phyloP scores from a whole-genome alignment of 2,797 vertebrate genomes.

The Xerus rutilus region DNA sequence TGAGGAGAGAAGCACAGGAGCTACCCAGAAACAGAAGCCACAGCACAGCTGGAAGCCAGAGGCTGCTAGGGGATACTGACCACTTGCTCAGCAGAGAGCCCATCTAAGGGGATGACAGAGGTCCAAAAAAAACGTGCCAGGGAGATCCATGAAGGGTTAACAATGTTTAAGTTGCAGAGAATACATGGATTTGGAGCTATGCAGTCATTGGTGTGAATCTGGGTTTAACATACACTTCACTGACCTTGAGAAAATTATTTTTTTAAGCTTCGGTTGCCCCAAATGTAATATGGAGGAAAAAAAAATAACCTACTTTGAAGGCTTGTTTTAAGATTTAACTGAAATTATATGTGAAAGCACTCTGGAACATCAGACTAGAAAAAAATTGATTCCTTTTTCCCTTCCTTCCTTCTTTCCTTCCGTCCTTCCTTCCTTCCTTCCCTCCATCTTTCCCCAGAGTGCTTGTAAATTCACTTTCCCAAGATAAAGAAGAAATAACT shows the following conservation, averaged over 20 bases:
- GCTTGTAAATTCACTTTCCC: conserved; percentile 45
- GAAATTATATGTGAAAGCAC: conserved; percentile 35
- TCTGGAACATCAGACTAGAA: background rate
- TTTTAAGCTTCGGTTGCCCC: conserved; percentile 40
- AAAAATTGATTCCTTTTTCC: background rate
- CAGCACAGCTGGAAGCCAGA: background rate
- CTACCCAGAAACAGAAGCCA: background rate
- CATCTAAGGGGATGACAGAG: background rate
- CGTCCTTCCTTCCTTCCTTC: background rate
- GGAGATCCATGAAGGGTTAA: background rate
- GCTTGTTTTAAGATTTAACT: background rate
- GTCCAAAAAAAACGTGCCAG: background rate
- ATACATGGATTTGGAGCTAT: background rate
- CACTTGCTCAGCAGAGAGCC: background rate
- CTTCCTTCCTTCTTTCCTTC: no score
- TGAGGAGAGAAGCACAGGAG: no score
- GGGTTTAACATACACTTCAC: background rate
- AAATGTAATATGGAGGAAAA: background rate
- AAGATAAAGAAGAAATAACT: background rate
- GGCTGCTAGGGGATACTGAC: background rate
- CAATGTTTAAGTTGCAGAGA: background rate
- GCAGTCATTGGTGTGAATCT: background rate
- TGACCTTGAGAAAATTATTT: conserved; percentile 38
- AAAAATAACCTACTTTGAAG: conserved; percentile 28
- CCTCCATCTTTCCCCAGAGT: background rate